Conservation (phyloP, 2,888 invertebrate species). For the Cryptosula pallasiana region DNA sequence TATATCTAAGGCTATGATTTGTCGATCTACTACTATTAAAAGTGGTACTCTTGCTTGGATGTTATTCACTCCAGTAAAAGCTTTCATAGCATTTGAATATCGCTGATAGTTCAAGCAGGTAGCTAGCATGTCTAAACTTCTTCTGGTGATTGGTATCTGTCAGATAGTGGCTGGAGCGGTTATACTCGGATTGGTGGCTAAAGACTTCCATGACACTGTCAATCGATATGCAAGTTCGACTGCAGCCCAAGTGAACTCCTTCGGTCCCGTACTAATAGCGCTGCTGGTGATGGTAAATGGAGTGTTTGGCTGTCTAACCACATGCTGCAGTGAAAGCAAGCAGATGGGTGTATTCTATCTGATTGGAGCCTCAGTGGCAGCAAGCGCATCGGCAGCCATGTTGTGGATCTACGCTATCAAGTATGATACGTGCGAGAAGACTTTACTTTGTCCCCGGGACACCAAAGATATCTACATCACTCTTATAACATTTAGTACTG, state of each 20-base stretch:
- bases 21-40: no score
- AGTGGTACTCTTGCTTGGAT: no score
- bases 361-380: slow-evolving; percentile 10
- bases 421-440: not conserved
- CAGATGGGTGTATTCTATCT: slow-evolving; percentile 7
- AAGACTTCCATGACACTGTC: slow-evolving; percentile 2
- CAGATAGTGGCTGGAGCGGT: slow-evolving; percentile 8
- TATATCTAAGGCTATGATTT: no score
- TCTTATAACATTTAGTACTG: not conserved
- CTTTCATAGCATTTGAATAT: no score
- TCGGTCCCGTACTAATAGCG: slow-evolving; percentile 11
- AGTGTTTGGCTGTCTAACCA: not conserved
- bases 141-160: not conserved
- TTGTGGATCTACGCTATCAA: slow-evolving; percentile 1
- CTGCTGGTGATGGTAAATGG: not conserved
- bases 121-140: not conserved
- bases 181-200: slow-evolving; percentile 10
- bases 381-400: slow-evolving; percentile 8
- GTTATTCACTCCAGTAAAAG: no score
- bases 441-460: not conserved
- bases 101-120: no score
- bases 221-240: not conserved
- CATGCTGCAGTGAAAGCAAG: not conserved
- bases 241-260: not conserved
- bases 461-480: slow-evolving; percentile 10